Conservation (phyloP, 2,888 invertebrate species). For the Myathropa florea region DNA sequence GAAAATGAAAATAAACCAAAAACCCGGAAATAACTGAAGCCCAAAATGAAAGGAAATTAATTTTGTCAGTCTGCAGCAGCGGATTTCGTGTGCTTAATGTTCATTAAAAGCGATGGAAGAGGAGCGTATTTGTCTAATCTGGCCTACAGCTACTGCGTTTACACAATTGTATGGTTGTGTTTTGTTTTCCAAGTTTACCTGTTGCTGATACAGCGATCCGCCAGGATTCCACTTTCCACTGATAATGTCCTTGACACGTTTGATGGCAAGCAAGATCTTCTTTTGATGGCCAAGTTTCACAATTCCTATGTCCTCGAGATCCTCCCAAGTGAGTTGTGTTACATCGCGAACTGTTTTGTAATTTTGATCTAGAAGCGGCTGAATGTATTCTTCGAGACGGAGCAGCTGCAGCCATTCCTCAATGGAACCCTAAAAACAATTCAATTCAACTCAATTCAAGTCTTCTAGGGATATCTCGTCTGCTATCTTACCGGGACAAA, state of each 20-base stretch:
- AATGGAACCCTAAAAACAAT: slow-evolving; percentile 88
- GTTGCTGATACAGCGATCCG: slow-evolving; percentile 78
- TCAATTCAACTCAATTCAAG: slow-evolving; percentile 6
- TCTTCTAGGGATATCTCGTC: not conserved
- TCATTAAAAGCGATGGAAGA: not conserved
- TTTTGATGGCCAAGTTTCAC: slow-evolving; percentile 98
- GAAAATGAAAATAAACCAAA: slow-evolving; percentile 17
- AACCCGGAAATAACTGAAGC: not conserved
- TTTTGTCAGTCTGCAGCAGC: not conserved
- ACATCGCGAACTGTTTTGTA: slow-evolving; percentile 97
- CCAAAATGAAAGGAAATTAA: not conserved
- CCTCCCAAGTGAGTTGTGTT: slow-evolving; percentile 98
- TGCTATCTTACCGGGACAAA: slow-evolving; percentile 89
- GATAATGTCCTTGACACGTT: slow-evolving; percentile 95
- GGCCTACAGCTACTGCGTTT: not conserved
- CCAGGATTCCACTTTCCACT: slow-evolving; percentile 87
- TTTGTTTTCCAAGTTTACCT: slow-evolving; percentile 72
- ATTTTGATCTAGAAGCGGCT: slow-evolving; percentile 94
- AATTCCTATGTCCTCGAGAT: slow-evolving; percentile 98
- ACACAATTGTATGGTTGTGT: not conserved
- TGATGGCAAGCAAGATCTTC: slow-evolving; percentile 97
- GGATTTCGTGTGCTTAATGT: not conserved
- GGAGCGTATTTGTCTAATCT: not conserved
- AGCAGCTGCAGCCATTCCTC: slow-evolving; percentile 97
- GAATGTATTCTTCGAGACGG: slow-evolving; percentile 95